Evolutionary conservation across 1,140 invertebrate species (phyloP), one percentile per base, ranked within the genome.

Genomic region (Diachasma alloeum): DNA sequence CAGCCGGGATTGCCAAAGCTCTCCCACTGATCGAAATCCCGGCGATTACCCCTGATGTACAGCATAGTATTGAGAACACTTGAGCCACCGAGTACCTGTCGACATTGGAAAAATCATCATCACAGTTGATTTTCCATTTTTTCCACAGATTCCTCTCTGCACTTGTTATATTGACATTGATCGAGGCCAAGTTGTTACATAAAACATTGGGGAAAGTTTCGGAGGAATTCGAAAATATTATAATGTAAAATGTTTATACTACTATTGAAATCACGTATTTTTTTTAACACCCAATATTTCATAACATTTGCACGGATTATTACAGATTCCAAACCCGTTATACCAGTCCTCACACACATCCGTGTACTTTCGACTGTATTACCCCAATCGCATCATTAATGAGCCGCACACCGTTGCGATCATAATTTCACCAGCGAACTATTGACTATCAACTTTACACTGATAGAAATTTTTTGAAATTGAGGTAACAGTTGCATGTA

Each of bases 21-120:
- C 44, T 94, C 95, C 97, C 97, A 99, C 69, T 95, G 92, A 86
- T 99, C 96, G 83, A 93, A 99, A 85, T 99, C 97, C 3, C 93
- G 90, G 75, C 93, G 92, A 89, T 98, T 97, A 0, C 97, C 97
- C 74, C 97, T 90, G 6, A 98, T 93, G 85, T 98, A 98, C 0
- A 98, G 92, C 97, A 99, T 96, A 0, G 95, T 96, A 79, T 96
- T 97, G 0, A 96, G 87, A 0, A 96, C 95, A 15, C 93, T 94
- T 0, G 95, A 97, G 0, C 97, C 98, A 0, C 97, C 97, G 11
- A 96, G 85, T 3, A 95, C 93, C 88, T 90, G 31, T 4, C 48
- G 69, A 15, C 63, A 44, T 53, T 63, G 22, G 6, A 8, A 39
- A 42, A 13, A n/a, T 44, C 37, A 42, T 66, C 37, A 37, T 11